Percentiles rank a stretch among this genome's conserved stretches.
Conservation (phyloP, 2,888 invertebrate genomes). For the Hecatera dysodea region DNA sequence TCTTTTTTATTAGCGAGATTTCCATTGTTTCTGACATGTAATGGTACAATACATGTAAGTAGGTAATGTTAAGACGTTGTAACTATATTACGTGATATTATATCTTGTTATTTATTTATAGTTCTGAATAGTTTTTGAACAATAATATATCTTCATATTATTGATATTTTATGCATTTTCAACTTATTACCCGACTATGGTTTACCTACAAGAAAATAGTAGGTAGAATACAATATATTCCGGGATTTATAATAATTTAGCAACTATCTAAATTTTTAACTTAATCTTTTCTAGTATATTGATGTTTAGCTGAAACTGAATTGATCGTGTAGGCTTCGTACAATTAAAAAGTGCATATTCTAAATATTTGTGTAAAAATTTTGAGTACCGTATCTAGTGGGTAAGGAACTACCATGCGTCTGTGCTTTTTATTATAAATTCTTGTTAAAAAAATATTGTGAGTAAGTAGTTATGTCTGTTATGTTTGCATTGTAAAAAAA, state of each 20-base stretch:
- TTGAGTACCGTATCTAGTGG: conserved; percentile 22
- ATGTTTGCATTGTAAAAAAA: conserved; percentile 27
- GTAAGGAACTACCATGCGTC: conserved; percentile 8
- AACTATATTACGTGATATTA: conserved; percentile 66
- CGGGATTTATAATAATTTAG: conserved; percentile 21
- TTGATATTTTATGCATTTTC: conserved; percentile 35
- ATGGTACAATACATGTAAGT: conserved; percentile 28
- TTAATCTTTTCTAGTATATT: conserved; percentile 49
- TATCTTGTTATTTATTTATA: conserved; percentile 68
- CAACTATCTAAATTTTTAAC: conserved; percentile 13
- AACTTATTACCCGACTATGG: conserved; percentile 33
- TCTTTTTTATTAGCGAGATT: conserved; percentile 11
- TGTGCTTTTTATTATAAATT: conserved; percentile 22
- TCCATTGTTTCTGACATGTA: conserved; percentile 40
- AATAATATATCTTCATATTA: conserved; percentile 26
- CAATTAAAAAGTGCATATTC: conserved; percentile 35
- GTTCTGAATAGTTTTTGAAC: conserved; percentile 43
- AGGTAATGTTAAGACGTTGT: conserved; percentile 44
- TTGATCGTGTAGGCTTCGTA: conserved; percentile 38
- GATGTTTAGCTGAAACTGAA: conserved; percentile 45
- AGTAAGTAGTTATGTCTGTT: conserved; percentile 12
- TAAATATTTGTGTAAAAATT: conserved; percentile 39
- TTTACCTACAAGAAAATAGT: conserved; percentile 8
- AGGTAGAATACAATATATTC: conserved; percentile 21
- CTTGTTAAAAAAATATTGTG: conserved; percentile 33